Evolutionary conservation across 37 sponge, comb jelly and placozoan genomes (phyloP), one percentile per base, ranked within the genome.

Genomic region (Trichoplax adhaerens): DNA sequence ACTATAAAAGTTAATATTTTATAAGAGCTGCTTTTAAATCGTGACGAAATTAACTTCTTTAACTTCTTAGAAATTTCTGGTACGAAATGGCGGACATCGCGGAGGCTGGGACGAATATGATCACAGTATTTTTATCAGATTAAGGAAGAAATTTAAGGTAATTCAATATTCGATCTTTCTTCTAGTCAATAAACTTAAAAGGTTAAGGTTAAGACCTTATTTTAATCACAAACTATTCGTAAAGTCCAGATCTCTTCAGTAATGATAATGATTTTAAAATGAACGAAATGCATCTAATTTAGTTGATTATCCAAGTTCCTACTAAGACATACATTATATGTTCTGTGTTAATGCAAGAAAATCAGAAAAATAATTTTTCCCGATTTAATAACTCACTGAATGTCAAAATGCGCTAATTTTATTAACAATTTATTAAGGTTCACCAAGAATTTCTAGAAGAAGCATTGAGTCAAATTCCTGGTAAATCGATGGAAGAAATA

Each of bases 21-120:
- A n/a, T 68, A 73, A 50, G 52, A 65, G 48, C 65, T 55, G 7
- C 50, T 55, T 48, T 54, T 12, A 54, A 50, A 71, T 52, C 12
- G 10, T 5, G 46, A 3, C 72, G 56, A 64, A 70, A 4, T 1
- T 77, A n/a, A 47, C 8, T 55, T 12, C 49, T 50, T 79, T 4
- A 58, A 54, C 54, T 52, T 10, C 73, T 2, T 53, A 88, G 89
- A 69, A 70, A n/a, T 92, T 85, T 57, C 79, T 92, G 56, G 68
- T 73, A 58, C 82, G 78, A 58, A 83, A 75, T 48, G 85, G 91
- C 7, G 95, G 91, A 12, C 77, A 80, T 56, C 57, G 72, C 10
- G 91, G 87, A 29, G 95, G 91, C 2, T 94, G 95, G 95, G 91
- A 94, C 65, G 85, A 89, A 8, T 79, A 77, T 54, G 95, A 94